Base-by-base conservation (phyloP, 2,888 invertebrate genomes). In the Deroplatys truncata region DNA sequence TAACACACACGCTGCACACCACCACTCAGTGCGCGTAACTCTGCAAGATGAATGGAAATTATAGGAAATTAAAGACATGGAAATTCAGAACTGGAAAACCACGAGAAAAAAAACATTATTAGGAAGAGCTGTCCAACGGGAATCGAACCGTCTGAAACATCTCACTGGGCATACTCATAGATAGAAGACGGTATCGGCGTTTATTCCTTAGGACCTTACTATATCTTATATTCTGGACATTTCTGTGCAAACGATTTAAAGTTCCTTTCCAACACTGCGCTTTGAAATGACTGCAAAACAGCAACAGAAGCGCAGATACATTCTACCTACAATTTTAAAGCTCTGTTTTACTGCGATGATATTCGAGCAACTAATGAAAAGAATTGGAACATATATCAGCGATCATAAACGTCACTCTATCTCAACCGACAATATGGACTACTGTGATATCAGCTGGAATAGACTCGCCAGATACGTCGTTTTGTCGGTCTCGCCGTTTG, bases 401-500 rank as follows among this genome's bases (percentile, higher is more conserved):
- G 86, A 86, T 86, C 86, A 86, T 86, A 86, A 86, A 86, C 86
- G 86, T 86, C 86, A 86, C 29, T 82, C 82, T 82, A 82, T 31
- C 72, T 82, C 82, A 86, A 72, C 31, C 86, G 49, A 86, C 86
- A 86, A 86, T 86, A 86, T 86, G 86, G 86, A 86, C 82, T 86
- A 86, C 72, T 86, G 86, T 86, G 86, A 86, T 86, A 86, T 86
- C 86, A 86, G 72, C 86, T 86, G 82, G 25, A 86, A 86, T 28
- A 86, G 86, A 86, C 86, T 86, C 86, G 29, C 86, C 82, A 82
- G 86, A 86, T 86, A 86, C 86, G 86, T 86, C 82, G 86, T 86
- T 82, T 82, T 86, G 72, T 72, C 86, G 86, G 86, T 82, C 86
- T 82, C 86, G 82, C 82, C 86, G 72, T 86, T 86, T 86, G 86